These are phyloP conservation scores for Dromius quadrimaculatus DNA, from an alignment of 2,888 invertebrate species.

Conservation along the genomic window DNA sequence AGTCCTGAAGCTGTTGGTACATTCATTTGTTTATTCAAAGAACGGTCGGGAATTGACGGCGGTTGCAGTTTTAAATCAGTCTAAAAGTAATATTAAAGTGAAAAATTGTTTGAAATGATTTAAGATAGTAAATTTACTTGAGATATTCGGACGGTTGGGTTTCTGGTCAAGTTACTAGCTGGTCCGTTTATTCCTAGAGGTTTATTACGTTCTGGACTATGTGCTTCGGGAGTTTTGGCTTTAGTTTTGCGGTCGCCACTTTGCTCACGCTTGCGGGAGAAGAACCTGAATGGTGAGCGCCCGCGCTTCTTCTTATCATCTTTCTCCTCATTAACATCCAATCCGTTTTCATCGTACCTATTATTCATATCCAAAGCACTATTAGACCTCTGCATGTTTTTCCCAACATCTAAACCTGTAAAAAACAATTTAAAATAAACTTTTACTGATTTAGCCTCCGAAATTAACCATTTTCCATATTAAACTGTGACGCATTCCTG, in stretches of 20 bases:
- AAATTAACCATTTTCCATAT: conserved; percentile 59
- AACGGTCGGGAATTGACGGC: conserved; percentile 75
- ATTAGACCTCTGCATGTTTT: conserved; percentile 74
- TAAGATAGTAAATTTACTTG: conserved; percentile 59
- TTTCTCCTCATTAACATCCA: conserved; percentile 68
- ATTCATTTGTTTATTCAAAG: conserved; percentile 78
- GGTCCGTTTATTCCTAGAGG: conserved; percentile 29
- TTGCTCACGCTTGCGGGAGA: conserved; percentile 83
- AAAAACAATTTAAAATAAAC: conserved; percentile 37
- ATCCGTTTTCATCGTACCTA: conserved; percentile 73
- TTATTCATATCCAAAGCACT: conserved; percentile 84
- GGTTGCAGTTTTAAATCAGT: conserved; percentile 73
- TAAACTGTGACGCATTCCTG: conserved; percentile 66
- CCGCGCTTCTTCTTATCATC: conserved; percentile 84
- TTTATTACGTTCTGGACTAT: conserved; percentile 66
- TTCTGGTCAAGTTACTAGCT: conserved; percentile 65
- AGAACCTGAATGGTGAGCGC: conserved; percentile 93
- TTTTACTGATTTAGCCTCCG: background rate
- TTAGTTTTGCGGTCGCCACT: conserved; percentile 79
- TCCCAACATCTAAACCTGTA: conserved; percentile 55
- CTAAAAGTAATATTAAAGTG: conserved; percentile 63
- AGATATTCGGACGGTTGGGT: conserved; percentile 67
- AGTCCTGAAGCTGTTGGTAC: conserved; percentile 78
- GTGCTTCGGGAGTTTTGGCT: conserved; percentile 78
- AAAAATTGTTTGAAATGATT: background rate